Base-by-base conservation (phyloP, 1,140 invertebrate genomes). In the Lutraria rhynchaena region DNA sequence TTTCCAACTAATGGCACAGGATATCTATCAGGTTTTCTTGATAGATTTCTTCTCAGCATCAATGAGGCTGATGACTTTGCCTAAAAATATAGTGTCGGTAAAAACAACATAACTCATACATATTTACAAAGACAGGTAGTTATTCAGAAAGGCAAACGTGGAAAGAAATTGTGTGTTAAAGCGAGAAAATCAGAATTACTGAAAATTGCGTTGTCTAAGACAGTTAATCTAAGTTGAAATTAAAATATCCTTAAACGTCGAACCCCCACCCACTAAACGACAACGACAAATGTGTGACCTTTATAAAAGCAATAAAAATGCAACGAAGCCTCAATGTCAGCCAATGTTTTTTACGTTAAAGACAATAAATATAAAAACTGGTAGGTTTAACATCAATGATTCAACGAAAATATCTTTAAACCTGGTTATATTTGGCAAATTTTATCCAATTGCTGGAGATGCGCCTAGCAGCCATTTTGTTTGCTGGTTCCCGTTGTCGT, bases 371-470 rank as follows among this genome's bases (percentile, higher is more conserved):
- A n/a, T n/a, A n/a, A 0, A 29, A 11, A 41, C 11, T 24, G 53
- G n/a, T 19, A 3, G 9, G 3, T 57, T 35, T 19, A 27, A 58
- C 24, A 46, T 27, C 9, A 17, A 22, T 4, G 49, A 44, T 49
- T 29, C 22, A 3, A 17, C 24, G 17, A 46, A 44, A 29, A 33
- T 33, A 29, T 27, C 13, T 17, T 49, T 29, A 31, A 37, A 75
- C 58, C 73, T 61, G 41, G 17, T 61, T 7, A 33, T 31, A 63
- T 63, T 75, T 75, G 29, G 44, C 15, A 61, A 61, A 75, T 44
- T 41, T n/a, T 51, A 49, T 31, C 73, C 73, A 75, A 75, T 75
- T 57, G 22, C 31, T 63, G 1, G 73, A n/a, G 49, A 75, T 61
- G 19, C 44, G 37, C 63, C 73, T 75, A 19, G 73, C 73, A 60